These are phyloP conservation scores for Sorex fumeus DNA, from an alignment of 2,113 vertebrate species.

Conservation along the genomic window DNA sequence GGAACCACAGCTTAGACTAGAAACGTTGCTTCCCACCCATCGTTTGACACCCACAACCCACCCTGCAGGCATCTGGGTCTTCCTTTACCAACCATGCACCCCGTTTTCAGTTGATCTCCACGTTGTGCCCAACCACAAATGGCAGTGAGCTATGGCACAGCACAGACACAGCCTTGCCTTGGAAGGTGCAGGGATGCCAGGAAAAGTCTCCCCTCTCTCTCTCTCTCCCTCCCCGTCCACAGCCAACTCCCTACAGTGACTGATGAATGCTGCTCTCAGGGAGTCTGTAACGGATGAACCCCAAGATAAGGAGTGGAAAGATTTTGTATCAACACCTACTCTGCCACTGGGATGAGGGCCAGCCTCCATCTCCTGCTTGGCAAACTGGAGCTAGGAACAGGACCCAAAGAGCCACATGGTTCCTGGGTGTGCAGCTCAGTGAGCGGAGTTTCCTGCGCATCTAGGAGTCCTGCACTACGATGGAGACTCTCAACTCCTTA, in stretches of 20 bases:
- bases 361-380: not conserved
- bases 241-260: too few relatives aligned
- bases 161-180: too few relatives aligned
- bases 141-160: too few relatives aligned
- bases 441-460: too few relatives aligned
- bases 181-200: too few relatives aligned
- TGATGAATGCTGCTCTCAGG: not conserved
- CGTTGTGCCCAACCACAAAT: not conserved
- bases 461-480: not conserved
- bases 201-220: too few relatives aligned
- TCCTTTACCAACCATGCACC: not conserved
- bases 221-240: too few relatives aligned
- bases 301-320: not conserved
- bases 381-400: not conserved
- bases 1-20: too few relatives aligned
- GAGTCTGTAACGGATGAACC: too few relatives aligned
- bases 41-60: too few relatives aligned
- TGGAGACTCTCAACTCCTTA: too few relatives aligned
- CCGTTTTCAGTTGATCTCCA: not conserved
- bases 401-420: accelerated
- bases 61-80: not conserved
- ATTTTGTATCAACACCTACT: not conserved
- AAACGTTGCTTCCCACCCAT: too few relatives aligned
- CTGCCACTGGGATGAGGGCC: accelerated
- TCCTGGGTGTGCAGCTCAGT: accelerated